Evolutionary conservation across 2,888 invertebrate genomes (phyloP), one percentile per base, ranked within the genome.

Genomic region (Bugulina stolonifera): DNA sequence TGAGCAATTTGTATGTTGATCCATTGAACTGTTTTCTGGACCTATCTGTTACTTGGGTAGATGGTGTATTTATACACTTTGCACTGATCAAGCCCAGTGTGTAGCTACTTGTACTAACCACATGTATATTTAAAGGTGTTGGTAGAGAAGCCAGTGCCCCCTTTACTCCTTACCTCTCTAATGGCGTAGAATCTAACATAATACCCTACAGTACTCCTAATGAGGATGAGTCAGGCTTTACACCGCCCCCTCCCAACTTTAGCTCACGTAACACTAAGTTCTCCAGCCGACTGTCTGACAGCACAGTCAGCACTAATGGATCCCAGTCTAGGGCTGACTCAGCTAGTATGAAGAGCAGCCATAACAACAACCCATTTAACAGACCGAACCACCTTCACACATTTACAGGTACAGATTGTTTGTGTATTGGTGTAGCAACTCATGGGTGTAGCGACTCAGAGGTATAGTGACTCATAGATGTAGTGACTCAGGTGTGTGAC

Each of bases 231-330:
- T 5, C 32, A 2, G 32, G 27, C 32, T 64, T 32, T 64, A 32
- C 64, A 2, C 64, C 64, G 27, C 64, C 64, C 2, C 64, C 64
- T 64, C 64, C 64, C 3, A 25, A 64, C 27, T 64, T 64, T 64
- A 32, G 2, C 32, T 29, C 64, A 14, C 64, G 29, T 32, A n/a
- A 5, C 5, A 27, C 3, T 5, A 27, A 5, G 5, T 64, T 22
- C 25, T 25, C 55, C n/a, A 5, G 32, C 18, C 22, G 64, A 32
- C 10, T 64, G 18, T 64, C 64, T 22, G 64, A 32, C 25, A 64
- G 64, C 34, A 64, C 64, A 2, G 27, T 14, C 32, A 64, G 64
- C 32, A 64, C 64, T 3, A 10, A 64, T 64, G 32, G 32, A 14
- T 64, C 32, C 32, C 32, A 64, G 64, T 32, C 27, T 64, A 64